phyloP scores from a whole-genome alignment of 2,797 vertebrate species.

The Chromis chromis region DNA sequence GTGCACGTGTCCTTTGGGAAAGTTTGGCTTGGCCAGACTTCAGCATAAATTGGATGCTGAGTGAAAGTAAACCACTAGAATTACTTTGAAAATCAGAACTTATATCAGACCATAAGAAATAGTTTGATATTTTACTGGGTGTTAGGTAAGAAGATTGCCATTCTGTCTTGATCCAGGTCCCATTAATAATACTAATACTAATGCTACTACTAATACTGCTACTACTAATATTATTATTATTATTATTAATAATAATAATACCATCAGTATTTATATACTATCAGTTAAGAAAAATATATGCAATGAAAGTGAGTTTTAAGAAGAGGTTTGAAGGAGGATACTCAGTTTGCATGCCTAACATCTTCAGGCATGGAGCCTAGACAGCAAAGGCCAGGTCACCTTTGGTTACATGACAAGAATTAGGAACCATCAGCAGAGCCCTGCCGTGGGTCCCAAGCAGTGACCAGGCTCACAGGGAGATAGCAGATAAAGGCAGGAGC shows the following conservation, averaged over 20 bases:
- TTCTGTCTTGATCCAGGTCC: too few relatives aligned
- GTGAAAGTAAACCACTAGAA: background rate
- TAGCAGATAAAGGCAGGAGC: background rate
- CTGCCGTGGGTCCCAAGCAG: background rate
- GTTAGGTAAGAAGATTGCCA: too few relatives aligned
- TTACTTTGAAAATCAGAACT: background rate
- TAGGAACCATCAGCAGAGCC: background rate
- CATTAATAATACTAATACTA: too few relatives aligned
- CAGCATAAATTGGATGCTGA: background rate
- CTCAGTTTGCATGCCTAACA: too few relatives aligned
- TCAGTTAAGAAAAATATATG: too few relatives aligned
- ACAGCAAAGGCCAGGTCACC: background rate
- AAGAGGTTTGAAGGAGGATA: too few relatives aligned
- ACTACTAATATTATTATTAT: too few relatives aligned
- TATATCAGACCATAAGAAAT: background rate
- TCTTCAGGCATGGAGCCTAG: background rate
- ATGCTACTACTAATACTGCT: too few relatives aligned
- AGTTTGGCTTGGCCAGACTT: slow-evolving; percentile 8
- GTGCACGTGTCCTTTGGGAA: slow-evolving; percentile 16
- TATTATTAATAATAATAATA: too few relatives aligned
- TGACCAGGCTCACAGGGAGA: background rate
- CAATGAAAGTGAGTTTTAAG: too few relatives aligned
- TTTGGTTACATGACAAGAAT: background rate
- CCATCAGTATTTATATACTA: too few relatives aligned
- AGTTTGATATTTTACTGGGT: background rate